Evolutionary conservation across 2,888 invertebrate genomes (phyloP).

Genomic region (Glyphotaelius pellucidus): DNA sequence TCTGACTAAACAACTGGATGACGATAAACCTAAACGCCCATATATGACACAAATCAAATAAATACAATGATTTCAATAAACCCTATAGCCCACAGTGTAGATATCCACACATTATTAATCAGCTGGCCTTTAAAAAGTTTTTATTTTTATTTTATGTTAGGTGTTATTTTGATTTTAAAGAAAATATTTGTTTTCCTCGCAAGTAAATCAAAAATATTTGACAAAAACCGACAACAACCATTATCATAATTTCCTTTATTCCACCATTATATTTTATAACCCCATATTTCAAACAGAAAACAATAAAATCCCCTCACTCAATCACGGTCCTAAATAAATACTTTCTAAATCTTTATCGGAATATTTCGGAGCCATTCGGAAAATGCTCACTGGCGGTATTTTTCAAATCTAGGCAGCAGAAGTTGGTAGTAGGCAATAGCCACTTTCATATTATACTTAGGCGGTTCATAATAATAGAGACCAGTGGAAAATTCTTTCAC

Average conservation of each 20-base stretch:
- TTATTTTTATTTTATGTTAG: background rate
- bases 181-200: background rate
- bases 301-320: conserved; percentile 36
- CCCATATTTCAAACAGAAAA: conserved; percentile 30
- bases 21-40: too few species aligned
- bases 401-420: background rate
- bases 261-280: conserved; percentile 24
- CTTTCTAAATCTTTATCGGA: conserved; percentile 9
- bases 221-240: conserved; percentile 19
- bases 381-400: conserved; percentile 35
- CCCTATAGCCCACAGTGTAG: too few species aligned
- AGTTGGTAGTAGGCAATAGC: background rate
- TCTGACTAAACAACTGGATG: too few species aligned
- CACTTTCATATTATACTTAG: conserved; percentile 7
- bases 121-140: background rate
- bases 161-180: background rate
- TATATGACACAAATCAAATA: too few species aligned
- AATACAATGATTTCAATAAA: too few species aligned
- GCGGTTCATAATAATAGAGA: conserved; percentile 26
- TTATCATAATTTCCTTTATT: conserved; percentile 25
- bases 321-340: conserved; percentile 6
- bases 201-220: conserved; percentile 7
- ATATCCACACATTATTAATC: too few species aligned
- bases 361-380: conserved; percentile 28
- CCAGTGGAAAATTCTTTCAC: conserved; percentile 44